Conservation (phyloP, 23 tunicate genomes). For the Oikopleura dioica region DNA sequence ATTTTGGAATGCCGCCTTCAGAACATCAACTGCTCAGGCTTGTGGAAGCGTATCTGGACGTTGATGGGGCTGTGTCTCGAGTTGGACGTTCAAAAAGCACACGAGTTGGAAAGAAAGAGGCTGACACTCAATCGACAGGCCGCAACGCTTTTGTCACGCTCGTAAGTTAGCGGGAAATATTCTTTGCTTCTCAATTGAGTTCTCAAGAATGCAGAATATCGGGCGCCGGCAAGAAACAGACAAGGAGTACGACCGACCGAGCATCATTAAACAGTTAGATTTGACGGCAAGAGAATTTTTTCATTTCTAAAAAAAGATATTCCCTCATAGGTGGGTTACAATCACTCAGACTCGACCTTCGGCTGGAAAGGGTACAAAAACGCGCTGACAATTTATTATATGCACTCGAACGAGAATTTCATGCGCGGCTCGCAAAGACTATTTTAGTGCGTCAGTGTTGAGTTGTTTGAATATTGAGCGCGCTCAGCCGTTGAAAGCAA, state of each 20-base stretch:
- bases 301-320: too few relatives aligned
- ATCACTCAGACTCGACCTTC: background rate
- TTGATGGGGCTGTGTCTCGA: background rate
- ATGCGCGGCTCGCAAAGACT: background rate
- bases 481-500: background rate
- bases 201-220: too few relatives aligned
- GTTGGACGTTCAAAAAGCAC: background rate
- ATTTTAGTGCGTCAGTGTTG: background rate
- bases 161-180: too few relatives aligned
- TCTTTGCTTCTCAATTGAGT: too few relatives aligned
- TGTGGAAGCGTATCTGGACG: background rate
- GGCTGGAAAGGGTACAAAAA: background rate
- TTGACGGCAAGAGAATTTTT: too few relatives aligned
- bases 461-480: background rate
- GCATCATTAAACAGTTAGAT: background rate
- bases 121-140: background rate
- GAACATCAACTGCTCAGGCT: background rate
- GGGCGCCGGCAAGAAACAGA: background rate
- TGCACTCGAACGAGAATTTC: background rate
- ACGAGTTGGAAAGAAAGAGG: background rate
- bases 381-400: background rate
- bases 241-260: background rate
- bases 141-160: background rate
- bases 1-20: background rate
- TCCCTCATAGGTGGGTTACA: background rate